Evolutionary conservation across 2,888 invertebrate genomes (phyloP).

Genomic region (Lobophora halterata): DNA sequence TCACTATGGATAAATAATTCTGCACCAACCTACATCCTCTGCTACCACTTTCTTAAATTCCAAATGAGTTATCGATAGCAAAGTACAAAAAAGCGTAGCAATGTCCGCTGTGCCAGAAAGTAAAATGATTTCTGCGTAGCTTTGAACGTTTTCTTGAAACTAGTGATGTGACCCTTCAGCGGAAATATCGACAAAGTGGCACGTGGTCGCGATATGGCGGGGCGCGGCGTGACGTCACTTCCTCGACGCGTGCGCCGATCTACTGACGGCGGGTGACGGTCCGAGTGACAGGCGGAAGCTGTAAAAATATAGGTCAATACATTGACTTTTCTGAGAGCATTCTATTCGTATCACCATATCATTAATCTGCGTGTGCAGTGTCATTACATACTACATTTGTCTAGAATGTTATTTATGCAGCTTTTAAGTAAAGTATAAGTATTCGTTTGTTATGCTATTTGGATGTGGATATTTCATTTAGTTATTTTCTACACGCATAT

Average conservation of each 20-base stretch:
- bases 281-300: neutral
- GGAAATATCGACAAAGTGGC: slow-evolving; percentile 53
- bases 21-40: too few species aligned
- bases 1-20: too few species aligned
- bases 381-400: too few species aligned
- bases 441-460: too few species aligned
- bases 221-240: slow-evolving; percentile 63
- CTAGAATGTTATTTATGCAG: too few species aligned
- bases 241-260: slow-evolving; percentile 63
- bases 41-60: too few species aligned
- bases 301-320: neutral
- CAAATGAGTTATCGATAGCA: slow-evolving; percentile 13
- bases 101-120: slow-evolving; percentile 22
- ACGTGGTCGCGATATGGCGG: slow-evolving; percentile 51
- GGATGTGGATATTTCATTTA: too few species aligned
- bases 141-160: slow-evolving; percentile 16
- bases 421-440: too few species aligned
- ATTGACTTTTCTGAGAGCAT: too few species aligned
- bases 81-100: slow-evolving; percentile 6
- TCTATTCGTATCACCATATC: too few species aligned
- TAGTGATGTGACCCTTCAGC: slow-evolving; percentile 36
- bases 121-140: slow-evolving; percentile 24
- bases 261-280: slow-evolving; percentile 30
- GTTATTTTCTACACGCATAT: too few species aligned
- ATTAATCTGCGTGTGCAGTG: too few species aligned